A percentile compares a stretch with the other conserved stretches of the same genome.
Evolutionary conservation across 2,113 vertebrate genomes (phyloP).

Genomic region (Mesitornis unicolor): DNA sequence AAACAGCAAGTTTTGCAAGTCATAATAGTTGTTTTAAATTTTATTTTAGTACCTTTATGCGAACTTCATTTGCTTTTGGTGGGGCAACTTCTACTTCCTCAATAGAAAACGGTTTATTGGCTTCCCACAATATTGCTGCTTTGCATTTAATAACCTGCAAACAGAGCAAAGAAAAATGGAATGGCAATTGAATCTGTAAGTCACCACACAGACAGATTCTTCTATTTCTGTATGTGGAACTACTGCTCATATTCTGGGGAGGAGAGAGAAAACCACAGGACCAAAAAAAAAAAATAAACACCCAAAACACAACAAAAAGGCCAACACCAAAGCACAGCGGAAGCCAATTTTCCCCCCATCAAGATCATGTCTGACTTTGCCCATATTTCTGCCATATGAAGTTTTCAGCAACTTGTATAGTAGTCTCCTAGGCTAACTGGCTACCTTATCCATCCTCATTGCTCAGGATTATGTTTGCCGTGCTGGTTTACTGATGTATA

Average conservation of each 20-base stretch:
- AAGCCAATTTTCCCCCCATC: not conserved
- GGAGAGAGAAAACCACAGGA: not conserved
- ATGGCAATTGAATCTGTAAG: not conserved
- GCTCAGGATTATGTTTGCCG: not conserved
- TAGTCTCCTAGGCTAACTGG: not conserved
- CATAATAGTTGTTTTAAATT: not conserved
- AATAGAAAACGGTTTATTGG: slow-evolving; percentile 79
- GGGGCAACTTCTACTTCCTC: slow-evolving; percentile 88
- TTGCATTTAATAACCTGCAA: slow-evolving; percentile 86
- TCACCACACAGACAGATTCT: not conserved
- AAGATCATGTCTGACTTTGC: not conserved
- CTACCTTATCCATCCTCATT: not conserved
- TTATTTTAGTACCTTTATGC: slow-evolving; percentile 78
- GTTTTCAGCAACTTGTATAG: not conserved
- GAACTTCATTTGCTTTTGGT: slow-evolving; percentile 82
- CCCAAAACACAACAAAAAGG: not conserved
- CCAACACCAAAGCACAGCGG: not conserved
- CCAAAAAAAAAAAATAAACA: not conserved
- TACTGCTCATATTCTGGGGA: not conserved
- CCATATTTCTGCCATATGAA: not conserved
- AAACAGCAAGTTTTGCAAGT: not conserved
- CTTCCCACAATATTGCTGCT: slow-evolving; percentile 85
- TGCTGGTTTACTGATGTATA: not conserved
- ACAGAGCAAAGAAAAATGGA: not conserved
- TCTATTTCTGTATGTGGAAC: not conserved